These are phyloP conservation scores for Neoarius graeffei DNA, from an alignment of 2,113 vertebrate genomes.

Conservation along the genomic window DNA sequence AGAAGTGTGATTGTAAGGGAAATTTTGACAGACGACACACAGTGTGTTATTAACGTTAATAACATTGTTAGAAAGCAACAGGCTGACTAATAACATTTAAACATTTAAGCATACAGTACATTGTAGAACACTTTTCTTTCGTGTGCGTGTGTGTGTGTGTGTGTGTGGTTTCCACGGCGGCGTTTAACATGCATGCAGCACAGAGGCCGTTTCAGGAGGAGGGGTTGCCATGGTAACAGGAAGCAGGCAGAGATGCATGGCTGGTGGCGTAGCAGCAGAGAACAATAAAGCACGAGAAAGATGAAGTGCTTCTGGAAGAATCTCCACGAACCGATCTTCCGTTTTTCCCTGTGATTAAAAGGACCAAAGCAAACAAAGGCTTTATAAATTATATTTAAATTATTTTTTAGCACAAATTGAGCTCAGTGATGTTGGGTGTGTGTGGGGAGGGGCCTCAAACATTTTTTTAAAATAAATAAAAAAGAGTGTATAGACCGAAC, in stretches of 20 bases:
- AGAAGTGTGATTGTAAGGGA: too few relatives aligned
- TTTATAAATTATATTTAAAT: background rate
- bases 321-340: background rate
- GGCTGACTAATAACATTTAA: background rate
- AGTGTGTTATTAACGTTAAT: too few relatives aligned
- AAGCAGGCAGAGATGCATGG: slow-evolving; percentile 66
- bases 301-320: slow-evolving; percentile 36
- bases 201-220: slow-evolving; percentile 50
- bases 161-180: slow-evolving; percentile 19
- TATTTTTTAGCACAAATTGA: background rate
- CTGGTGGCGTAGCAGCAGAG: slow-evolving; percentile 64
- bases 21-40: too few relatives aligned
- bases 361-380: background rate
- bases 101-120: background rate
- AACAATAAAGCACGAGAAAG: slow-evolving; percentile 30
- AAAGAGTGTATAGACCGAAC: background rate
- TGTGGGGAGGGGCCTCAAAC: background rate
- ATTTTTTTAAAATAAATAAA: background rate
- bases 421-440: background rate
- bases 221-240: slow-evolving; percentile 78
- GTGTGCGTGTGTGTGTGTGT: background rate
- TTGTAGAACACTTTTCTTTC: background rate
- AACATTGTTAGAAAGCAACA: background rate
- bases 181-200: slow-evolving; percentile 36
- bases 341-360: background rate